Base-by-base conservation (phyloP, 2,797 vertebrate genomes). In the Cynodonichthys magdalenae region DNA sequence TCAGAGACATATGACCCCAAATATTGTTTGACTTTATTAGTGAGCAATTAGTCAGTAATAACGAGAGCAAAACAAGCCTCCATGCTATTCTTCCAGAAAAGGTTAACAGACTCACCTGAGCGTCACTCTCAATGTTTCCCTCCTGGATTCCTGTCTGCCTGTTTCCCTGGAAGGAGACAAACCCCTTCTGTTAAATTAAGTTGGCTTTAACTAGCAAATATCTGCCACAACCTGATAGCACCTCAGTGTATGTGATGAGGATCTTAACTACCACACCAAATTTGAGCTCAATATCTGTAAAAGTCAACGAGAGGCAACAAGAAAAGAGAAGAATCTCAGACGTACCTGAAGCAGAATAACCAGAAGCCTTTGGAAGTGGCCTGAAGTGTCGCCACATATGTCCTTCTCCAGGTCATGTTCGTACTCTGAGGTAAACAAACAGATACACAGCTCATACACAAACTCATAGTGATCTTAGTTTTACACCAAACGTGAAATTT, bases 331-430 rank as follows among this genome's bases (percentile, higher is more conserved):
- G 4, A 36, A 10, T 3, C 17, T n/a, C n/a, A 45, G 36, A 49
- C 17, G 5, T 79, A 98, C 97, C 95, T 99, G 97, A 51, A 98
- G 90, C 69, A 99, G 92, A 77, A 98, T 94, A 65, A 99, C 95
- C 87, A 99, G 74, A 92, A 99, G 90, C 66, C 96, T 95, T 89
- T 95, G 89, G 85, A 97, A 99, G 84, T 92, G 91, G n/a, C 97
- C 97, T 17, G 93, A 93, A 1, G 96, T 97, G 59, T 99, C 97
- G 12, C 94, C 95, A 45, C 83, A 90, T 36, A 99, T 66, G 29
- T 95, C 94, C 54, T 97, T 91, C 88, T 99, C 97, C 88, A 99
- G 89, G 67, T 83, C 88, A 0, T 91, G 77, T 36, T 93, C 94
- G 34, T 96, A 96, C 66, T 96, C 97, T 99, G 59, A 61, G 20